A percentile compares a stretch with the other conserved stretches of the same genome.
These are phyloP conservation scores for Meteorus sp. DNA, from an alignment of 1,140 invertebrate species.

Conservation along the genomic window DNA sequence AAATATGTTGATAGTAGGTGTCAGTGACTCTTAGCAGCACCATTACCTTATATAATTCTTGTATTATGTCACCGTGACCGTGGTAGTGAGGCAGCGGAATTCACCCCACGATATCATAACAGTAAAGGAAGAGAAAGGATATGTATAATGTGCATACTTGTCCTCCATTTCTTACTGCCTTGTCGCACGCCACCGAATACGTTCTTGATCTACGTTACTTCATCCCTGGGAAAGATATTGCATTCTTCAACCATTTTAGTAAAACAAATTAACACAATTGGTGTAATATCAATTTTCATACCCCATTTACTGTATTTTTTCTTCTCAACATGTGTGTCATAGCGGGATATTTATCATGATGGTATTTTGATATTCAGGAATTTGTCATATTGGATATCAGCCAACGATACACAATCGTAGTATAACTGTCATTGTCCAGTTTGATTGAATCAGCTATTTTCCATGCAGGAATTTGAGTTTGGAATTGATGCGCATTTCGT, in stretches of 20 bases:
- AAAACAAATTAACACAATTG: too few species aligned
- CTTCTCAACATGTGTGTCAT: background rate
- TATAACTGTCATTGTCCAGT: conserved; percentile 6
- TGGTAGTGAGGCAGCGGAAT: conserved; percentile 3
- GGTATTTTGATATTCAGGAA: background rate
- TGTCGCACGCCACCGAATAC: background rate
- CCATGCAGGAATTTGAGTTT: conserved; percentile 16
- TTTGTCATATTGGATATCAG: conserved; percentile 9
- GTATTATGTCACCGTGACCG: conserved; percentile 16
- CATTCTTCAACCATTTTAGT: too few species aligned
- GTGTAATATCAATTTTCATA: background rate
- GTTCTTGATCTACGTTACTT: too few species aligned
- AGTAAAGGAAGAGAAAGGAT: conserved; percentile 5
- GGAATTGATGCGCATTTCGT: too few species aligned
- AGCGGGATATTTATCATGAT: background rate
- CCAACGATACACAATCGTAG: conserved; percentile 8
- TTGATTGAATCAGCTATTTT: conserved; percentile 9
- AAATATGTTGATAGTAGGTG: conserved; percentile 3
- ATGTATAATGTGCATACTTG: background rate
- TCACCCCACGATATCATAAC: conserved; percentile 4
- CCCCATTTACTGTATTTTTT: too few species aligned
- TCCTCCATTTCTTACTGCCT: background rate
- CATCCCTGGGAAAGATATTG: too few species aligned
- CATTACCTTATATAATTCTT: conserved; percentile 15
- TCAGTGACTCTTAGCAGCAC: conserved; percentile 7